Conservation (phyloP, 2,797 vertebrate species). For the Gymnodraco acuticeps region DNA sequence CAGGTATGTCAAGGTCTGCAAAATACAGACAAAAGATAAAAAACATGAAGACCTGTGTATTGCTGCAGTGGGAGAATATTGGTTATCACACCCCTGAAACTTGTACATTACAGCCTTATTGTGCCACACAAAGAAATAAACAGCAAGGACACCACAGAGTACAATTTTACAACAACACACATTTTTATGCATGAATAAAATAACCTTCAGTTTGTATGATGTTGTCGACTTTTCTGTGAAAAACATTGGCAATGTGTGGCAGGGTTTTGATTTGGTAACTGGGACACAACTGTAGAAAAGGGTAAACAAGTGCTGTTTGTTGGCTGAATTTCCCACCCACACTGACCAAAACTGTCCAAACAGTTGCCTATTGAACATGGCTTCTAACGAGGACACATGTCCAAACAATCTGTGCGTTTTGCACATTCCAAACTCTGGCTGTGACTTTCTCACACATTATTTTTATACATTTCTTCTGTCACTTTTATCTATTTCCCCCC, state of each 20-base stretch:
- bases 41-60: neutral
- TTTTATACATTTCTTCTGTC: slow-evolving; percentile 42
- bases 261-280: slow-evolving; percentile 43
- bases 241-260: slow-evolving; percentile 21
- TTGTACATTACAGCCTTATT: slow-evolving; percentile 7
- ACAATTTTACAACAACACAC: neutral
- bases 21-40: slow-evolving; percentile 25
- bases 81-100: neutral
- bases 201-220: slow-evolving; percentile 9
- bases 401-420: slow-evolving; percentile 50
- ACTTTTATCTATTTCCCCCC: slow-evolving; percentile 30
- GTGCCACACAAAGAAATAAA: slow-evolving; percentile 2
- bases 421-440: slow-evolving; percentile 25
- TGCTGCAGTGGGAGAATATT: neutral
- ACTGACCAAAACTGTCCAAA: slow-evolving; percentile 56
- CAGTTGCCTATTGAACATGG: slow-evolving; percentile 43
- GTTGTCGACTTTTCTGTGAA: slow-evolving; percentile 5
- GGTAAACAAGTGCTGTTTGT: slow-evolving; percentile 46
- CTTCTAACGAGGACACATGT: slow-evolving; percentile 48
- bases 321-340: slow-evolving; percentile 42
- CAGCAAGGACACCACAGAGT: neutral
- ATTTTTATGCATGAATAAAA: slow-evolving; percentile 11
- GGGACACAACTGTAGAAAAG: slow-evolving; percentile 50
- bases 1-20: slow-evolving; percentile 93
- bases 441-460: slow-evolving; percentile 34